Evolutionary conservation across 1,140 invertebrate genomes (phyloP), one percentile per base, ranked within the genome.

Genomic region (Dreissena rostriformis): DNA sequence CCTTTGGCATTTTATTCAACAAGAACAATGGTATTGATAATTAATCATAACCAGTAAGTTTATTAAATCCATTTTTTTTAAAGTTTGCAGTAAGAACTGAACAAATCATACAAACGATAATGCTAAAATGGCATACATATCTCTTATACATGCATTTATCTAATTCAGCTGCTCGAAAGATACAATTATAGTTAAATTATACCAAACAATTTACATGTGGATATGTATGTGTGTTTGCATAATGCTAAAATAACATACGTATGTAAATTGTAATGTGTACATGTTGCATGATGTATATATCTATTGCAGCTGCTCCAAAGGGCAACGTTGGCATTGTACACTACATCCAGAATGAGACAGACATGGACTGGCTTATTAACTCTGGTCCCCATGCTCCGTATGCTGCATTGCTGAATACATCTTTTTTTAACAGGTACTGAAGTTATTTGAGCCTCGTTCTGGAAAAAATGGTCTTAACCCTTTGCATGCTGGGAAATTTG

Each of bases 261-360:
- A 12, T 22, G 22, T 67, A 22, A 28, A 11, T 67, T 22, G 14
- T 12, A 12, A 12, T 14, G 11, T 67, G 14, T 15, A 67, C 24
- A 67, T 12, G 65, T 57, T 57, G 12, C 65, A 67, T 26, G 49
- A 11, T 61, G 29, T 74, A 94, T 94, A 66, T 86, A 96, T 96
- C 95, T 22, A 93, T 94, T 89, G 26, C 87, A 93, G 92, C 93
- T 80, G 86, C 70, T 71, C 75, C 75, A 12, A 88, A 74, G 52
- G 98, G 98, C 15, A 97, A 97, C 86, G 96, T 97, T 26, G 98
- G 98, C 51, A 96, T 97, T 14, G 94, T 98, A 22, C 97, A 98
- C 89, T 94, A 96, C 85, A 94, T 98, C 24, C 2, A 11, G 22
- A 91, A 95, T 52, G 91, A 86, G 39, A 78, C 93, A 53, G 97